Conservation (phyloP, 2,888 invertebrate species). For the Pasiphila rectangulata region DNA sequence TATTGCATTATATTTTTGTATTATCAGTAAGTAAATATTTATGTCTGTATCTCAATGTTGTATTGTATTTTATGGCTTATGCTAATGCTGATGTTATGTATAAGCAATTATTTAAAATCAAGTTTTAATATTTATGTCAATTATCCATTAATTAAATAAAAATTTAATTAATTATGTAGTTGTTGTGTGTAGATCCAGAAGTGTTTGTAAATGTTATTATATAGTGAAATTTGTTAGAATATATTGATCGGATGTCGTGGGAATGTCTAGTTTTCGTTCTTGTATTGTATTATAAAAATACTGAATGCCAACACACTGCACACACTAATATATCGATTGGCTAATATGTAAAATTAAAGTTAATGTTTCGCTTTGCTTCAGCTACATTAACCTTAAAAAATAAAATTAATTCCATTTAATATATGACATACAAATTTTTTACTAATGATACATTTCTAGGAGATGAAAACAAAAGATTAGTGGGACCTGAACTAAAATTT, state of each 20-base stretch:
- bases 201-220: constrained; percentile 61
- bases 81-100: constrained; percentile 60
- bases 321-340: constrained; percentile 56
- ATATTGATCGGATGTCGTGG: constrained; percentile 48
- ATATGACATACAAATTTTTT: too few species aligned
- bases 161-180: constrained; percentile 34
- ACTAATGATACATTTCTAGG: too few species aligned
- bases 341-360: constrained; percentile 22
- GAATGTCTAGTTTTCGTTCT: constrained; percentile 22
- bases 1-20: constrained; percentile 32
- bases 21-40: constrained; percentile 29
- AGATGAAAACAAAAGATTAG: too few species aligned
- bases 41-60: constrained; percentile 49
- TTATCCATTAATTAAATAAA: constrained; percentile 37
- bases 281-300: constrained; percentile 28
- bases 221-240: constrained; percentile 15
- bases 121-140: constrained; percentile 14
- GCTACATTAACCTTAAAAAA: too few species aligned
- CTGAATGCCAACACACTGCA: constrained; percentile 77
- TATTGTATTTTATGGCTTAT: constrained; percentile 57
- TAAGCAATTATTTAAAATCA: constrained; percentile 35
- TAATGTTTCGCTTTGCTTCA: too few species aligned
- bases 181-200: constrained; percentile 65
- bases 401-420: too few species aligned
- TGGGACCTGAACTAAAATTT: constrained; percentile 17